Conservation (phyloP, 2,888 invertebrate genomes). For the Altica lythri region DNA sequence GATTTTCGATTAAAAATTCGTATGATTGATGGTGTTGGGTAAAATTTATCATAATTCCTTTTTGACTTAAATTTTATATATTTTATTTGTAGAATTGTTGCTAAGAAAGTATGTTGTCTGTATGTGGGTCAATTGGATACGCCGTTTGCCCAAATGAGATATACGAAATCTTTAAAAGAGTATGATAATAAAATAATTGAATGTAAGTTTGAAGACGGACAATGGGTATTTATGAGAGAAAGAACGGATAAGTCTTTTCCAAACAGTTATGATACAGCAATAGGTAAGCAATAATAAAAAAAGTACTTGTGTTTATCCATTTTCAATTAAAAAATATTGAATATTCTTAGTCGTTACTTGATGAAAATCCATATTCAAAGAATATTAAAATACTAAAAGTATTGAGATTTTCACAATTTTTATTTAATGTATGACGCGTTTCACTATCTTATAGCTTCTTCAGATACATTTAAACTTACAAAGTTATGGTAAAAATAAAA, state of each 20-base stretch:
- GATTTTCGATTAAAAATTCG: slow-evolving; percentile 90
- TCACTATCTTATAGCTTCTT: too few relatives aligned
- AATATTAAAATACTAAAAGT: too few relatives aligned
- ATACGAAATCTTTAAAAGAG: slow-evolving; percentile 76
- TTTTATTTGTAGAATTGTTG: slow-evolving; percentile 40
- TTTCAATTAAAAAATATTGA: too few relatives aligned
- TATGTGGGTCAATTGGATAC: slow-evolving; percentile 75
- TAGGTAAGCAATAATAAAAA: slow-evolving; percentile 63
- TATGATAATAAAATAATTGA: slow-evolving; percentile 95
- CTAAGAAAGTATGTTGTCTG: slow-evolving; percentile 66
- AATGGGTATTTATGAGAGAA: slow-evolving; percentile 95
- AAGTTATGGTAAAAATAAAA: too few relatives aligned
- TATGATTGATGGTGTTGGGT: slow-evolving; percentile 74
- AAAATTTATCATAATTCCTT: slow-evolving; percentile 47
- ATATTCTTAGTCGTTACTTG: too few relatives aligned
- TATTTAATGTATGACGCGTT: too few relatives aligned
- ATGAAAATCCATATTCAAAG: too few relatives aligned
- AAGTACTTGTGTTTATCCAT: too few relatives aligned
- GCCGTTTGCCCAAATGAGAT: slow-evolving; percentile 76
- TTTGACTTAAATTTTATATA: background rate
- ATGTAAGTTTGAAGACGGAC: slow-evolving; percentile 79
- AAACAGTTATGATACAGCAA: slow-evolving; percentile 85
- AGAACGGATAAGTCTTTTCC: slow-evolving; percentile 96
- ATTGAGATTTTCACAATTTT: too few relatives aligned
- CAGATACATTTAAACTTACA: too few relatives aligned